Evolutionary conservation across 2,797 vertebrate species (phyloP).

Genomic region (Thamnophis elegans): DNA sequence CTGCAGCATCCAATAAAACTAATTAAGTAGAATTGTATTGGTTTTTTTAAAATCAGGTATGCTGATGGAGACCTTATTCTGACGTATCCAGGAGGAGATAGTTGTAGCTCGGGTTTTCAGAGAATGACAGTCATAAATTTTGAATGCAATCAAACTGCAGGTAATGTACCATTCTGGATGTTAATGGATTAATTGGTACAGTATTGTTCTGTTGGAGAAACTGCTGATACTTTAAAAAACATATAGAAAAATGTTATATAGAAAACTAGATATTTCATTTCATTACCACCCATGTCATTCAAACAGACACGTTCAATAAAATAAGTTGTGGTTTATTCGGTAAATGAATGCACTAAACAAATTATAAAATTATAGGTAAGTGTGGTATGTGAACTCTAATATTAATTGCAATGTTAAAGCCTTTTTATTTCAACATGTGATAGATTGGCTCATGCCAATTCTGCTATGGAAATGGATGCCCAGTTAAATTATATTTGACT

Average conservation of each 20-base stretch:
- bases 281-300: not conserved
- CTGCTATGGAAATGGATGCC: not conserved
- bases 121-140: conserved; percentile 97
- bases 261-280: not conserved
- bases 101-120: conserved; percentile 89
- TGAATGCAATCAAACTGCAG: conserved; percentile 84
- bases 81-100: conserved; percentile 82
- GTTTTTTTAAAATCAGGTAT: conserved; percentile 74
- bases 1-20: not conserved
- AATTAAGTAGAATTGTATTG: not conserved
- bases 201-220: not conserved
- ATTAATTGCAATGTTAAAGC: not conserved
- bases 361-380: not conserved
- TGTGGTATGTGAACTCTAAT: not conserved
- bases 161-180: conserved; percentile 67
- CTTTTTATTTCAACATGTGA: not conserved
- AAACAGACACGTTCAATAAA: not conserved
- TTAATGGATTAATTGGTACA: not conserved
- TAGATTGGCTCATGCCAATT: not conserved
- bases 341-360: not conserved
- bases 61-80: conserved; percentile 94
- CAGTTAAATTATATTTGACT: not conserved
- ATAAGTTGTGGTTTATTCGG: not conserved
- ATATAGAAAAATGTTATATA: not conserved
- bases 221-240: not conserved